phyloP scores from a whole-genome alignment of 2,888 invertebrate species.

The Anticlea derivata region DNA sequence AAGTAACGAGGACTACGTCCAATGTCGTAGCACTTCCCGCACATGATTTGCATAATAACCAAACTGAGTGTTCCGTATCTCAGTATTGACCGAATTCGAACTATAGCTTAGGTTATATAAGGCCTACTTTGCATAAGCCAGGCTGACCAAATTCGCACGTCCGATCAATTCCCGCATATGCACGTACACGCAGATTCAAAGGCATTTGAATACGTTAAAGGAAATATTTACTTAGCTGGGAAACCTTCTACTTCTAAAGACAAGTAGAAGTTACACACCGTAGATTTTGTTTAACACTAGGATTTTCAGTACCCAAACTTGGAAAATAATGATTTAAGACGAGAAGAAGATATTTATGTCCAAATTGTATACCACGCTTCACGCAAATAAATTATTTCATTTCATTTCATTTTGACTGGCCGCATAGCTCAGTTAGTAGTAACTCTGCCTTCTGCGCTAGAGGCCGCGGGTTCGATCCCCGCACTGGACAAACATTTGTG shows the following conservation, averaged over 20 bases:
- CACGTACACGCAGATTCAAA: constrained; percentile 53
- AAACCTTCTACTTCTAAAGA: neutral
- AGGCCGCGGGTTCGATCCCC: too few relatives aligned
- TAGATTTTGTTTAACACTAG: too few relatives aligned
- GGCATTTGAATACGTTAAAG: constrained; percentile 66
- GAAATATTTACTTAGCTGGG: constrained; percentile 42
- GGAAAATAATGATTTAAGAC: too few relatives aligned
- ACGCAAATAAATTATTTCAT: too few relatives aligned
- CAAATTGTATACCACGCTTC: too few relatives aligned
- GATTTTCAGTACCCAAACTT: too few relatives aligned
- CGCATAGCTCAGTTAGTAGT: too few relatives aligned
- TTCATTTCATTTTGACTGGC: too few relatives aligned
- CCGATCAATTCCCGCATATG: constrained; percentile 67
- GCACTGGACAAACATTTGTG: too few relatives aligned
- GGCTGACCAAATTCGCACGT: constrained; percentile 49
- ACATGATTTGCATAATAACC: constrained; percentile 79
- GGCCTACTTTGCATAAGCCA: constrained; percentile 49
- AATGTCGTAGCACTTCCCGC: constrained; percentile 70
- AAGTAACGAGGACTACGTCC: constrained; percentile 68
- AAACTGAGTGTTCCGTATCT: constrained; percentile 60
- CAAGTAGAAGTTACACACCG: neutral
- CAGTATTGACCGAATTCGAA: constrained; percentile 46
- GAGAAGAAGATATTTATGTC: too few relatives aligned
- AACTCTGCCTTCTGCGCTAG: too few relatives aligned
- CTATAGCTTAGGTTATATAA: constrained; percentile 49